Conservation (phyloP, 92 coral and sea anemone genomes). For the Epizoanthus fatuus region DNA sequence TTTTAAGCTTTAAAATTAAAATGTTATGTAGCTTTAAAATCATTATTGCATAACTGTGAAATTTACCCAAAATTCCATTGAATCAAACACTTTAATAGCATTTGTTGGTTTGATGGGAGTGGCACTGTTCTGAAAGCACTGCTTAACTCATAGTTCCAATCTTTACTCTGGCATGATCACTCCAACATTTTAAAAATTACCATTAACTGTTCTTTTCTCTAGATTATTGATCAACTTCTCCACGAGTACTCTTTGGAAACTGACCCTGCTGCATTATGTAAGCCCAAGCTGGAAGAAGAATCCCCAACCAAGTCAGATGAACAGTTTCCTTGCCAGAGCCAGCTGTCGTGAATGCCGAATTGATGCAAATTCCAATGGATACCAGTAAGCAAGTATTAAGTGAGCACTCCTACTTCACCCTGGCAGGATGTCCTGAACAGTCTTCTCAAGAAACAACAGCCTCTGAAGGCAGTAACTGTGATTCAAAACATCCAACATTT, state of each 20-base stretch:
- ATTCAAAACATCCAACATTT: neutral
- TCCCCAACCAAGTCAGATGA: neutral
- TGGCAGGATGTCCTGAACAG: constrained; percentile 6
- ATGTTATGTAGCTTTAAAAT: no score
- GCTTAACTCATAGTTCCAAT: neutral
- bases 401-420: neutral
- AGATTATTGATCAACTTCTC: neutral
- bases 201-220: neutral
- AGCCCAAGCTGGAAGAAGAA: neutral
- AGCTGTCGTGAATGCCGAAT: neutral
- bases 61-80: no score
- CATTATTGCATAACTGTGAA: no score
- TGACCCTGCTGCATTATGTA: constrained; percentile 2
- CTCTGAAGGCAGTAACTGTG: neutral
- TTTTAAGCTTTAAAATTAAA: no score
- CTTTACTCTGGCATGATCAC: neutral
- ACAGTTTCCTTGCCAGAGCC: neutral
- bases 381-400: neutral
- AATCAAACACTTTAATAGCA: neutral
- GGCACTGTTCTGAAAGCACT: neutral
- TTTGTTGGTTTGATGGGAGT: neutral
- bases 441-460: neutral
- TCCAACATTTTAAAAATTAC: neutral
- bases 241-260: neutral
- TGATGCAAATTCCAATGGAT: no score